phyloP scores from a whole-genome alignment of 2,113 vertebrate species.

The Copsychus sechellarum region DNA sequence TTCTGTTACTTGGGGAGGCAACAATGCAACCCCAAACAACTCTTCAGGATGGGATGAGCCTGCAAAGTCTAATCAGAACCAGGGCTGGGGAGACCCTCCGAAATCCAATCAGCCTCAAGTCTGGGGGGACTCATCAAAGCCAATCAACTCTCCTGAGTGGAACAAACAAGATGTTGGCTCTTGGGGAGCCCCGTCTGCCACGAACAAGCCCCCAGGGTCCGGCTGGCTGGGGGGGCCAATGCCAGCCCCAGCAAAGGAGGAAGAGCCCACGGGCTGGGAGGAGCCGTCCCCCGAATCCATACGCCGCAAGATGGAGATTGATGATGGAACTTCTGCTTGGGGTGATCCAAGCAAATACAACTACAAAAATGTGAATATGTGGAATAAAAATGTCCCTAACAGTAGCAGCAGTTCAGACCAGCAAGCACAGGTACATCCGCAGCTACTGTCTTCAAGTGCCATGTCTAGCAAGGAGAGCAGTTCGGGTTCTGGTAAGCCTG shows the following conservation, averaged over 20 bases:
- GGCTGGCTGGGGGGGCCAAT: conserved; percentile 92
- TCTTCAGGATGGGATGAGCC: conserved; percentile 82
- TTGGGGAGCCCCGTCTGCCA: conserved; percentile 75
- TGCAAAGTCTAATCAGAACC: conserved; percentile 79
- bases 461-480: conserved; percentile 81
- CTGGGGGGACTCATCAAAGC: conserved; percentile 85
- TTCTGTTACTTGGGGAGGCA: conserved; percentile 86
- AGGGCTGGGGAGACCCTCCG: conserved; percentile 86
- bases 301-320: conserved; percentile 93
- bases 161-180: conserved; percentile 85
- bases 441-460: conserved; percentile 76
- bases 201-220: conserved; percentile 69
- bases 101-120: conserved; percentile 78
- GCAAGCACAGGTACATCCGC: conserved; percentile 78
- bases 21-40: conserved; percentile 77
- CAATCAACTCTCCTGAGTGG: conserved; percentile 85
- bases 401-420: conserved; percentile 80
- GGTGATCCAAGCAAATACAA: conserved; percentile 91
- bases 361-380: conserved; percentile 90
- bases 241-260: conserved; percentile 84
- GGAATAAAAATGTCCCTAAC: conserved; percentile 85
- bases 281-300: conserved; percentile 96
- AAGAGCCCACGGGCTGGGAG: conserved; percentile 91
- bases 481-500: conserved; percentile 79
- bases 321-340: conserved; percentile 97